These are phyloP conservation scores for Scleropages formosus DNA, from an alignment of 2,797 vertebrate genomes.

Conservation along the genomic window DNA sequence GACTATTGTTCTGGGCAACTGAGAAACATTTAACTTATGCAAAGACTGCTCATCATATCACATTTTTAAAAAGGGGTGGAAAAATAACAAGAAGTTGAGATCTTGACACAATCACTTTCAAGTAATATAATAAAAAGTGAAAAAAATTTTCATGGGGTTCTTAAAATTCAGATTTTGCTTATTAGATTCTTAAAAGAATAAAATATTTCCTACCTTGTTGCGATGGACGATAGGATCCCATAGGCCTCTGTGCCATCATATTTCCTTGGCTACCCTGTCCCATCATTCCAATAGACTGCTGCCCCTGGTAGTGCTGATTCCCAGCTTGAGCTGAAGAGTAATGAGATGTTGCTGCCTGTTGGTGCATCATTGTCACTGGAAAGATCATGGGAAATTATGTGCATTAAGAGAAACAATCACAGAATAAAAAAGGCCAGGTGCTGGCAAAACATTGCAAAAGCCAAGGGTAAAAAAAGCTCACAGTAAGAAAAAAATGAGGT, in stretches of 20 bases:
- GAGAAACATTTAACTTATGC: too few relatives aligned
- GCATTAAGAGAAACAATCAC: conserved; percentile 43
- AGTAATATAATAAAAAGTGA: too few relatives aligned
- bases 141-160: too few relatives aligned
- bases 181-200: conserved; percentile 13
- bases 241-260: conserved; percentile 87
- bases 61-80: too few relatives aligned
- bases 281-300: conserved; percentile 86
- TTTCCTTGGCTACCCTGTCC: conserved; percentile 86
- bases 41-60: too few relatives aligned
- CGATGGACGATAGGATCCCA: conserved; percentile 87
- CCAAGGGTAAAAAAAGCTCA: conserved; percentile 36
- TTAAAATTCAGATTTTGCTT: too few relatives aligned
- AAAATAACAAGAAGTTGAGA: too few relatives aligned
- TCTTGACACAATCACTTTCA: too few relatives aligned
- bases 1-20: too few relatives aligned
- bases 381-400: conserved; percentile 40
- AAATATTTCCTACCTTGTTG: conserved; percentile 80
- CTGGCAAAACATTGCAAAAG: conserved; percentile 1
- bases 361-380: conserved; percentile 92
- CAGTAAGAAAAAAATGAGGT: conserved; percentile 38
- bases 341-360: conserved; percentile 85
- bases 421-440: conserved; percentile 32
- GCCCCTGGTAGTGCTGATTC: conserved; percentile 88
- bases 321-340: conserved; percentile 83